Evolutionary conservation across 2,888 invertebrate species (phyloP).

Genomic region (Gymnoscelis rufifasciata): DNA sequence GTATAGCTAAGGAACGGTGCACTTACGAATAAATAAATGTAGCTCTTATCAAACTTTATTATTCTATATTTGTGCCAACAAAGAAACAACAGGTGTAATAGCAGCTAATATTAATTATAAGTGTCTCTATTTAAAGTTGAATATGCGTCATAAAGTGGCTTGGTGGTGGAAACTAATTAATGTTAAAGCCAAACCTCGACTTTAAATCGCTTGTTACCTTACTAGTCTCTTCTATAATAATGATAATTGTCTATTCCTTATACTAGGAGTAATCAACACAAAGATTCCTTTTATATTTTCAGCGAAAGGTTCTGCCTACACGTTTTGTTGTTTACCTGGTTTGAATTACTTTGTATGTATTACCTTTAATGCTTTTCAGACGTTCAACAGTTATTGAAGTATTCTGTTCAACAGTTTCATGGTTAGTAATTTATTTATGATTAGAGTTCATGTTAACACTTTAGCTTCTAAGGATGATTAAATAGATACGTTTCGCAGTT

Average conservation of each 20-base stretch:
- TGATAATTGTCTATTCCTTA: conserved; percentile 26
- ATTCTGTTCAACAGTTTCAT: no score
- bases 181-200: conserved; percentile 22
- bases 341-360: conserved; percentile 1
- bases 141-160: conserved; percentile 39
- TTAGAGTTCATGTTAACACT: no score
- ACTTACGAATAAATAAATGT: background rate
- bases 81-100: conserved; percentile 28
- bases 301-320: conserved; percentile 22
- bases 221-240: conserved; percentile 21
- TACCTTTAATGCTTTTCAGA: no score
- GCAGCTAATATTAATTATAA: conserved; percentile 47
- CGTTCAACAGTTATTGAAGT: background rate
- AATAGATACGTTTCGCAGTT: background rate
- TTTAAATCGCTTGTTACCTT: conserved; percentile 24
- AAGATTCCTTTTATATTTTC: conserved; percentile 20
- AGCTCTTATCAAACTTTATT: background rate
- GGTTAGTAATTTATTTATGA: no score
- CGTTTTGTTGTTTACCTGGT: conserved; percentile 17
- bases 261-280: conserved; percentile 22
- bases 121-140: conserved; percentile 31
- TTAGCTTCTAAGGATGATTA: background rate
- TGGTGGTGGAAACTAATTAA: conserved; percentile 35
- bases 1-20: background rate
- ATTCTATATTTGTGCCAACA: conserved; percentile 21